Conservation (phyloP, 1,140 invertebrate species). For the Oscheius sp. region DNA sequence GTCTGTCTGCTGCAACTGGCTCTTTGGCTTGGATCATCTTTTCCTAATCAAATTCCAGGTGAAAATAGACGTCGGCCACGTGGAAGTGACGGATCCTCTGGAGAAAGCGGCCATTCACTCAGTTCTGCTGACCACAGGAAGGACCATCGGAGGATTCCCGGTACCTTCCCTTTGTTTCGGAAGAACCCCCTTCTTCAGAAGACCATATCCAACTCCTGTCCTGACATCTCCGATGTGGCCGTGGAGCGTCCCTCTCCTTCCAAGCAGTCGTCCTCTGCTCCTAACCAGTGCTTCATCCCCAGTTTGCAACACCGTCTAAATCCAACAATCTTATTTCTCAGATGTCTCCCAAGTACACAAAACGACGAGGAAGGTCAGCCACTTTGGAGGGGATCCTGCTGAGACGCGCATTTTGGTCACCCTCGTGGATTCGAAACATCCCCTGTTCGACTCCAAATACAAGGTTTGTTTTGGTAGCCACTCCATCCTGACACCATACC, state of each 20-base stretch:
- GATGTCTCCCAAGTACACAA: slow-evolving; percentile 1
- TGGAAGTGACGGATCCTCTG: slow-evolving; percentile 13
- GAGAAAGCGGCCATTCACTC: slow-evolving; percentile 2
- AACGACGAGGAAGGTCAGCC: not conserved
- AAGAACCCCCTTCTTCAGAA: not conserved
- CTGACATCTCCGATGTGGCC: not conserved
- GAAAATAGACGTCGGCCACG: slow-evolving; percentile 24
- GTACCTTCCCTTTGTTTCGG: no score
- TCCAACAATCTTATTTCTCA: not conserved
- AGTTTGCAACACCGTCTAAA: slow-evolving; percentile 22
- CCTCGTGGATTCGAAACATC: slow-evolving; percentile 45
- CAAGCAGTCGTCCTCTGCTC: not conserved
- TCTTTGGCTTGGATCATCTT: not conserved
- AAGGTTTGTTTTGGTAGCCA: slow-evolving; percentile 8
- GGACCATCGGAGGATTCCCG: no score
- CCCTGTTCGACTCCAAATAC: slow-evolving; percentile 43
- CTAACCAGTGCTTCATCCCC: slow-evolving; percentile 9
- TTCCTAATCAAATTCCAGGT: slow-evolving; percentile 3
- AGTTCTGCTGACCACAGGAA: slow-evolving; percentile 3
- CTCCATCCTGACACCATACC: no score
- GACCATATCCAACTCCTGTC: not conserved
- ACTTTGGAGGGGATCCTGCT: not conserved
- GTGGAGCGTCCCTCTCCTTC: not conserved
- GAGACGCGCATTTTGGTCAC: slow-evolving; percentile 30
- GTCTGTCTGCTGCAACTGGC: no score